Evolutionary conservation across 2,888 invertebrate genomes (phyloP).

Genomic region (Sepioteuthis lessoniana): DNA sequence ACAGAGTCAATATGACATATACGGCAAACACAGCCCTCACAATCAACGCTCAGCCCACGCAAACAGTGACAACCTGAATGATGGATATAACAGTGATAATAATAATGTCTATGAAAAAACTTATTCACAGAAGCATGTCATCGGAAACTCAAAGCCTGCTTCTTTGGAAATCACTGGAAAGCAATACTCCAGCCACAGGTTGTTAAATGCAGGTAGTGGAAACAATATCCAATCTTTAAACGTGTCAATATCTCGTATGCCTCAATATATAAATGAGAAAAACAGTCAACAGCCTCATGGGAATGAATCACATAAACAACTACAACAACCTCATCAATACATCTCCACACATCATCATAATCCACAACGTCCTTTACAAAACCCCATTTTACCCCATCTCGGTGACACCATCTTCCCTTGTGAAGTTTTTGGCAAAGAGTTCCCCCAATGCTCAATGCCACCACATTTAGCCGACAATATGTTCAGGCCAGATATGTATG

Average conservation of each 20-base stretch:
- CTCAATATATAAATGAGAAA: neutral
- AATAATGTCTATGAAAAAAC: neutral
- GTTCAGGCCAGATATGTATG: neutral
- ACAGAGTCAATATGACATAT: constrained; percentile 1
- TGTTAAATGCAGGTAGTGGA: neutral
- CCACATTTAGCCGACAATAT: constrained; percentile 10
- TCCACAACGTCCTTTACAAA: neutral
- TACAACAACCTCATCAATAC: neutral
- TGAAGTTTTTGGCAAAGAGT: constrained; percentile 35
- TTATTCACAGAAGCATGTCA: neutral
- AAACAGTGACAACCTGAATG: neutral
- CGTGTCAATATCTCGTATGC: neutral
- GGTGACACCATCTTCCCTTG: constrained; percentile 36
- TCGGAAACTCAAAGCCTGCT: neutral
- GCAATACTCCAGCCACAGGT: neutral
- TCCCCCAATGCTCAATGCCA: constrained; percentile 5
- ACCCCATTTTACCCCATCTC: neutral
- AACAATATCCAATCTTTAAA: neutral
- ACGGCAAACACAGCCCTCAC: neutral
- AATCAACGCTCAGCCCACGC: neutral
- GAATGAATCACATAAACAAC: neutral
- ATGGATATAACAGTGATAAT: neutral
- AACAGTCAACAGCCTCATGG: neutral
- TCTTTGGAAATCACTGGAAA: neutral
- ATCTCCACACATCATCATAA: neutral